Evolutionary conservation across 1,140 invertebrate genomes (phyloP).

Genomic region (Arctopsyche grandis): DNA sequence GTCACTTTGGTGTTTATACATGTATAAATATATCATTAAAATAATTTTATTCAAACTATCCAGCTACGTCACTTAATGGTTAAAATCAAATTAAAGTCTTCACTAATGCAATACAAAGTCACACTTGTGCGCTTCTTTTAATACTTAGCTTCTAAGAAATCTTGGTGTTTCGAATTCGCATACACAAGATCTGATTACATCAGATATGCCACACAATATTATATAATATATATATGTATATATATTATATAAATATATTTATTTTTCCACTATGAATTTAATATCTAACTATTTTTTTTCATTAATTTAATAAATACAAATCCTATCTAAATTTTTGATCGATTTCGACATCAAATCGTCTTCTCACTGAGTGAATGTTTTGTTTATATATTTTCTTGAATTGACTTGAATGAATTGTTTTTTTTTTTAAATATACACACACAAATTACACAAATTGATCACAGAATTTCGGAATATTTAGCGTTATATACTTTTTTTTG

Average conservation of each 20-base stretch:
- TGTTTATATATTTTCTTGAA: constrained; percentile 32
- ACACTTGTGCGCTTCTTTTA: neutral
- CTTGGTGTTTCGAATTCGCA: constrained; percentile 36
- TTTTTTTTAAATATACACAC: constrained; percentile 36
- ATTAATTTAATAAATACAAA: constrained; percentile 38
- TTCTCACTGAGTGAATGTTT: neutral
- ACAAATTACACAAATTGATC: constrained; percentile 46
- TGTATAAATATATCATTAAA: constrained; percentile 31
- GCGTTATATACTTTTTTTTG: constrained; percentile 32
- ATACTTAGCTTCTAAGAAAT: constrained; percentile 27
- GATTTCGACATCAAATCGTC: constrained; percentile 17
- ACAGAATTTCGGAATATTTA: constrained; percentile 45
- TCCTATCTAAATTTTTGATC: constrained; percentile 26
- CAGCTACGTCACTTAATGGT: constrained; percentile 12
- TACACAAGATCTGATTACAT: constrained; percentile 23
- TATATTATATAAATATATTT: constrained; percentile 33
- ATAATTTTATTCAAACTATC: constrained; percentile 20
- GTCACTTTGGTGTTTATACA: constrained; percentile 27
- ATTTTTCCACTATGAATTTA: constrained; percentile 26
- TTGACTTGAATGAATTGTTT: constrained; percentile 43
- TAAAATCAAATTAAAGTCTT: constrained; percentile 2
- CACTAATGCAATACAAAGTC: constrained; percentile 4
- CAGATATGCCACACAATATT: constrained; percentile 27
- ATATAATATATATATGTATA: neutral
- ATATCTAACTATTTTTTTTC: constrained; percentile 28